phyloP scores from a whole-genome alignment of 2,888 invertebrate species.

The Augochlorella aurata region DNA sequence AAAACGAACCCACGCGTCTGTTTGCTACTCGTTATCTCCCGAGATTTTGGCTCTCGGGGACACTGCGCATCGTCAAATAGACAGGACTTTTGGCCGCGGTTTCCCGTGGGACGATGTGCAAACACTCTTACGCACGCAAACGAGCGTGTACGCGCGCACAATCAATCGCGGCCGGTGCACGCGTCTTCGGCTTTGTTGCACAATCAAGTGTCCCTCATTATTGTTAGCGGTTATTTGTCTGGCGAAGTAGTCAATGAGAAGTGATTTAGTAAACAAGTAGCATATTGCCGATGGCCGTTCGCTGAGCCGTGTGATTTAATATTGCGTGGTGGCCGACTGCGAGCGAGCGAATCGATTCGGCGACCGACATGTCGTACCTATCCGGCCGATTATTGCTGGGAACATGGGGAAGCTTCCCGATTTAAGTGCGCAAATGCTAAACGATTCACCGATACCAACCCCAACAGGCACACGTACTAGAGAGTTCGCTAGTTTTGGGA shows the following conservation, averaged over 20 bases:
- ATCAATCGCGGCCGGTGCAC: slow-evolving; percentile 59
- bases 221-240: slow-evolving; percentile 71
- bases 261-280: slow-evolving; percentile 79
- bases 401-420: slow-evolving; percentile 21
- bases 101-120: slow-evolving; percentile 56
- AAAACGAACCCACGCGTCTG: slow-evolving; percentile 26
- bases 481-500: background rate
- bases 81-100: slow-evolving; percentile 24
- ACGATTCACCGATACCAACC: slow-evolving; percentile 23
- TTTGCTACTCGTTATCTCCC: slow-evolving; percentile 53
- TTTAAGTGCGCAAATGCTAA: slow-evolving; percentile 25
- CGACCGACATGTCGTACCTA: slow-evolving; percentile 11
- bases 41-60: slow-evolving; percentile 30
- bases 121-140: slow-evolving; percentile 28
- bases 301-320: slow-evolving; percentile 73
- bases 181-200: slow-evolving; percentile 75
- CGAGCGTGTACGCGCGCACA: background rate
- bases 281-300: slow-evolving; percentile 79
- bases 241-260: slow-evolving; percentile 71
- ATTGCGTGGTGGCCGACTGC: slow-evolving; percentile 56
- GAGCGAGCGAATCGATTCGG: slow-evolving; percentile 33
- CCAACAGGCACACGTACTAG: background rate
- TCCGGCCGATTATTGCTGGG: slow-evolving; percentile 23
- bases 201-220: slow-evolving; percentile 77
- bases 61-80: slow-evolving; percentile 24